phyloP scores from a whole-genome alignment of 2,888 invertebrate species.

The Macrosiphum euphorbiae region DNA sequence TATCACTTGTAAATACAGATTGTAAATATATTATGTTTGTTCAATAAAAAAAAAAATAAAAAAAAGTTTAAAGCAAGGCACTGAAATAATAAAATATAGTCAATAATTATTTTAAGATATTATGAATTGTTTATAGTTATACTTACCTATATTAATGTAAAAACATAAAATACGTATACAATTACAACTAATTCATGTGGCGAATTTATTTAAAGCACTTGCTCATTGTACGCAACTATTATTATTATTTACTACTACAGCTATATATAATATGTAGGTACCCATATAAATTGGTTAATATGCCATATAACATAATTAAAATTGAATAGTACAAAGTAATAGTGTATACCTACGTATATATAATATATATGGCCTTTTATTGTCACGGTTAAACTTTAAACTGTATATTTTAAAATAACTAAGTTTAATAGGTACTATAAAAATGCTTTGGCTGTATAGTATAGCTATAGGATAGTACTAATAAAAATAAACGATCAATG shows the following conservation, averaged over 20 bases:
- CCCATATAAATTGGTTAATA: neutral
- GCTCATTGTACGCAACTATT: neutral
- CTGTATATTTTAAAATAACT: neutral
- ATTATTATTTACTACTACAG: neutral
- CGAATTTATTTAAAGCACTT: neutral
- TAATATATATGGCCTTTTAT: neutral
- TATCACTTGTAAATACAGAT: no score
- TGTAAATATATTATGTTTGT: no score
- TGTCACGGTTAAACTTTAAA: neutral
- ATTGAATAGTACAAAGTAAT: slow-evolving; percentile 37
- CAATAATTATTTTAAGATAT: neutral
- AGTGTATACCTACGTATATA: neutral
- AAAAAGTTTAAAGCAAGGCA: neutral
- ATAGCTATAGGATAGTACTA: slow-evolving; percentile 1
- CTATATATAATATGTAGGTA: neutral
- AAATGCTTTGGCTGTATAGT: neutral
- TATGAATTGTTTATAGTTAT: neutral
- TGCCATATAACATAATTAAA: neutral
- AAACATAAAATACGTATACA: neutral
- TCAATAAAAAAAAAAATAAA: no score
- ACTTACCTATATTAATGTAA: neutral
- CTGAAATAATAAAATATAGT: neutral
- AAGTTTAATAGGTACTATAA: slow-evolving; percentile 10
- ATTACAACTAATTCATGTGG: neutral
- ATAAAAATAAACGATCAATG: slow-evolving; percentile 47